Percentiles rank a stretch among this genome's conserved stretches.
Evolutionary conservation across 1,140 invertebrate species (phyloP).

Genomic region (Sarcophaga bullata): DNA sequence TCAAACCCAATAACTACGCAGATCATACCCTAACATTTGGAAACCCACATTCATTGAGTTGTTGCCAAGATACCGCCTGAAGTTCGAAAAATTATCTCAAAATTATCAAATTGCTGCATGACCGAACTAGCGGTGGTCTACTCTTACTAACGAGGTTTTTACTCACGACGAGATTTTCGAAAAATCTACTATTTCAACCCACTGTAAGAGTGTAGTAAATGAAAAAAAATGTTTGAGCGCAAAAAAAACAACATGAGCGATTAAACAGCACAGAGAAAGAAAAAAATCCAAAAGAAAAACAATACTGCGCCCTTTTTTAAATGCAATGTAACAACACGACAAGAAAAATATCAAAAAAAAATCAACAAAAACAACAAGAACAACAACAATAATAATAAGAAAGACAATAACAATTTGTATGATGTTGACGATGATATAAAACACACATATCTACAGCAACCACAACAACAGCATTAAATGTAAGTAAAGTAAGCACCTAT

Average conservation of each 20-base stretch:
- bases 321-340: conserved; percentile 12
- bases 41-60: no score
- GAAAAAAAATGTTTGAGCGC: neutral
- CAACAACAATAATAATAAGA: neutral
- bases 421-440: neutral
- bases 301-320: conserved; percentile 19
- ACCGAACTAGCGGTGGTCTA: no score
- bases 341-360: no score
- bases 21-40: no score
- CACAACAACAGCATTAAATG: neutral
- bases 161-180: no score
- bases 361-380: neutral
- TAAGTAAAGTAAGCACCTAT: neutral
- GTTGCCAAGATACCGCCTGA: no score
- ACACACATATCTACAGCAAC: neutral
- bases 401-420: conserved; percentile 1
- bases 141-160: no score
- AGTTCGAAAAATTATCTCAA: no score
- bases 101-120: no score
- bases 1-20: no score
- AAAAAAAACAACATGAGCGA: conserved; percentile 5
- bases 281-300: neutral
- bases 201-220: neutral
- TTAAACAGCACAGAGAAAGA: neutral
- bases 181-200: neutral